Evolutionary conservation across 2,797 vertebrate genomes (phyloP).

Genomic region (Chrosomus eos): DNA sequence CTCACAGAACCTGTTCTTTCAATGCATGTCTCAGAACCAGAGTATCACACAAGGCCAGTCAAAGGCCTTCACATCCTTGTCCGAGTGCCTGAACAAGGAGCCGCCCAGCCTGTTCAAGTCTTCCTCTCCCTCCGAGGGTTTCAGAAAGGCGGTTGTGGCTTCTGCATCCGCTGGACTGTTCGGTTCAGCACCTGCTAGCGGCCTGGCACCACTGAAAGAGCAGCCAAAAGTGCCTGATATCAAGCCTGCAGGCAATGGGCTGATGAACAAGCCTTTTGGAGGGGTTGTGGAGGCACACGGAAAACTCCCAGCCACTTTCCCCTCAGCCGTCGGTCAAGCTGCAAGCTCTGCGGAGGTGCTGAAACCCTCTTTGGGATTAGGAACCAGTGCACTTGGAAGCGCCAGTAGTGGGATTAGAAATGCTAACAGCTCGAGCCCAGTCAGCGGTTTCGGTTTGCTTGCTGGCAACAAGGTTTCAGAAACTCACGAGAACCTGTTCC

Average conservation of each 20-base stretch:
- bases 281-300: constrained; percentile 76
- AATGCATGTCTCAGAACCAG: constrained; percentile 92
- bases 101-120: constrained; percentile 86
- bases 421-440: constrained; percentile 66
- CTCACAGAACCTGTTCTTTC: constrained; percentile 97
- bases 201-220: constrained; percentile 67
- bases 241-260: constrained; percentile 84
- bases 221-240: constrained; percentile 81
- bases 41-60: constrained; percentile 78
- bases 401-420: constrained; percentile 64
- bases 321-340: constrained; percentile 68
- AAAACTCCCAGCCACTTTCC: constrained; percentile 87
- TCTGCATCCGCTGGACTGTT: constrained; percentile 63
- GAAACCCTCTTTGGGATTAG: constrained; percentile 60
- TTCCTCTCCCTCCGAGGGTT: constrained; percentile 71
- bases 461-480: constrained; percentile 81
- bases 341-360: constrained; percentile 65
- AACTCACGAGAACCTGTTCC: constrained; percentile 94
- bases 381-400: constrained; percentile 63
- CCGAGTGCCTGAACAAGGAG: constrained; percentile 88
- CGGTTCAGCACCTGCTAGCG: constrained; percentile 49
- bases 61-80: constrained; percentile 89
- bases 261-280: constrained; percentile 81
- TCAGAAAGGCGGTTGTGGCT: constrained; percentile 73
- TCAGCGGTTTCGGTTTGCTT: constrained; percentile 74